Base-by-base conservation (phyloP, 2,888 invertebrate species). In the Rhaphigaster nebulosa region DNA sequence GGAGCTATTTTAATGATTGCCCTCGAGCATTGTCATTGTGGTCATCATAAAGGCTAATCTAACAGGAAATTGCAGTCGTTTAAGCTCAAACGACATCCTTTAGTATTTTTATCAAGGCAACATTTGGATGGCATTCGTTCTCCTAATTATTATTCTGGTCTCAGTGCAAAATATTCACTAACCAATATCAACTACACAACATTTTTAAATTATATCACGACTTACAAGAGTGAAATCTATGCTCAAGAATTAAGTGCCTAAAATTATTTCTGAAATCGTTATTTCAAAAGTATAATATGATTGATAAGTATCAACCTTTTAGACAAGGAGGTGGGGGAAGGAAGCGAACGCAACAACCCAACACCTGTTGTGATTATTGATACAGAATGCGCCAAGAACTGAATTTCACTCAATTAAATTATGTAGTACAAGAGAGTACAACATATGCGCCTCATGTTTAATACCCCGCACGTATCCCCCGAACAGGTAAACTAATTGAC, bases 31-130 rank as follows among this genome's bases (percentile, higher is more conserved):
- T 38, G 38, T 76, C 23, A n/a, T n/a, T 26, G 34, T 76, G 70
- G 70, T 76, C 70, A 76, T 76, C 70, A 76, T 76, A 38, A 76
- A 76, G 70, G 38, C 34, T 76, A 76, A 76, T 26, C 34, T 29
- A 29, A 76, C 34, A 76, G 70, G 70, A 76, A 76, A 76, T 76
- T 76, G 70, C 38, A 20, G 70, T 76, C 70, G 38, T 76, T 38
- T 76, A 76, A 38, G 38, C 20, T 20, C 20, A 34, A 76, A 76
- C 38, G 34, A 38, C 70, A 38, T 76, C 70, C 70, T 76, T 76
- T 20, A 76, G 70, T 76, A 76, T 76, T 76, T 20, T 38, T 38
- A 38, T n/a, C 34, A 23, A 20, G 70, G 70, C 38, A n/a, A 38
- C 70, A 76, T 76, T 76, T 38, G 38, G 70, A 76, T 38, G 70